phyloP scores from a whole-genome alignment of 2,113 vertebrate species.

The Planiliza haematocheilus region DNA sequence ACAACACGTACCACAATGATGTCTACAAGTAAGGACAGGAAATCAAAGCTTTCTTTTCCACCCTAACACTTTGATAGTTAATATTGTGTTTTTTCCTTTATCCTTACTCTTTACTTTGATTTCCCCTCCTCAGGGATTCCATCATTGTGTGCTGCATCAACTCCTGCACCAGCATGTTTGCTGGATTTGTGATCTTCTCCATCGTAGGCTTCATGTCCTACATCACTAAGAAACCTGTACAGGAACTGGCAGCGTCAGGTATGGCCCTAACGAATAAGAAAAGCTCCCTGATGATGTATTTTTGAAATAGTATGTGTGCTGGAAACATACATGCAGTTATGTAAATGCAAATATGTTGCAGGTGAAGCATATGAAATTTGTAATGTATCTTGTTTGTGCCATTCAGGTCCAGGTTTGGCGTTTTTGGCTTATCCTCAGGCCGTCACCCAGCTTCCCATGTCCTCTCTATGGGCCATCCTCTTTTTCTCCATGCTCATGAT shows the following conservation, averaged over 20 bases:
- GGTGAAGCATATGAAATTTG: not conserved
- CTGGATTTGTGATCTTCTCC: conserved; percentile 93
- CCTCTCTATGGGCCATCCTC: conserved; percentile 91
- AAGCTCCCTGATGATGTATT: too few species aligned
- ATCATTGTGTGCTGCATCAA: conserved; percentile 92
- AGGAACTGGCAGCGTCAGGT: conserved; percentile 92
- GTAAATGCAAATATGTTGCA: too few species aligned
- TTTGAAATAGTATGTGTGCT: too few species aligned
- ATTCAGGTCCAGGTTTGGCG: conserved; percentile 89
- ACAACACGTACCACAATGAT: conserved; percentile 90
- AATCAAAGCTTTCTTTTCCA: not conserved
- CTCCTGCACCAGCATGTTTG: conserved; percentile 92
- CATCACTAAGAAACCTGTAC: conserved; percentile 90
- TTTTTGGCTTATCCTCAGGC: conserved; percentile 93
- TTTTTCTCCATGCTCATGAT: conserved; percentile 96
- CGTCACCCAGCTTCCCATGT: conserved; percentile 90
- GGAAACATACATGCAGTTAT: too few species aligned
- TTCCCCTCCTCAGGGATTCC: conserved; percentile 84
- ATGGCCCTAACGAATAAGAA: not conserved
- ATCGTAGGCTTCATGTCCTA: conserved; percentile 94
- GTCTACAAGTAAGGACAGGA: conserved; percentile 86
- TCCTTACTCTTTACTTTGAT: not conserved
- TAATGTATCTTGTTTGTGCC: conserved; percentile 11
- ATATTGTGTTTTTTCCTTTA: not conserved
- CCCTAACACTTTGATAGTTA: not conserved